Evolutionary conservation across 2,113 vertebrate genomes (phyloP), one percentile per base, ranked within the genome.

Genomic region (Regulus satrapa): DNA sequence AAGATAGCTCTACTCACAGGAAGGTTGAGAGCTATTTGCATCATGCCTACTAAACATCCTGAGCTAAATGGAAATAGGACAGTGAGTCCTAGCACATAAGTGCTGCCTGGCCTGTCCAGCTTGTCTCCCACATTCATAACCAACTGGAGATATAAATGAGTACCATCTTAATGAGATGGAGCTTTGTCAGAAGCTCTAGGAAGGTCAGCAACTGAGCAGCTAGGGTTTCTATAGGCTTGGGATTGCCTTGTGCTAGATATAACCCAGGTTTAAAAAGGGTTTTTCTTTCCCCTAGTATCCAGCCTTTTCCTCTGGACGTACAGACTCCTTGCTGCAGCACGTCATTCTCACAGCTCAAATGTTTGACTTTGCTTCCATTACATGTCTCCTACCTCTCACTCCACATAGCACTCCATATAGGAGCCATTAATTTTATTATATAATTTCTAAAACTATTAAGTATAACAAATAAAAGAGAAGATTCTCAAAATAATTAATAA

Each of bases 401-500:
- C 19, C 46, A 41, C 23, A 55, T 1, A 51, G 72, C 29, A 10
- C 62, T 88, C 40, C 31, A 61, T 59, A 74, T 6, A 94, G 40
- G 16, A 86, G 12, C 20, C 84, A 88, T 67, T 83, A 58, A 46
- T 46, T 80, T 81, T n/a, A 81, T 62, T 64, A n/a, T 6, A 46
- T 29, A 77, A 84, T 86, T 88, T 59, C 45, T 51, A 77, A 84
- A 89, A 24, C 36, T 67, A 74, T 71, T 88, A 83, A 74, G 7
- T 77, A 67, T 51, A 77, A 56, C 12, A 85, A 73, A 90, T 46
- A 76, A 7, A 76, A 69, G 20, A 92, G 25, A 12, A 71, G 31
- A 84, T 58, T 40, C 24, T 88, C 29, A 86, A 90, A 90, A 85
- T 83, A 89, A 75, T 92, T 74, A 62, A 46, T 88, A 90, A 83